Evolutionary conservation across 2,113 vertebrate genomes (phyloP).

Genomic region (Mormoops blainvillei): DNA sequence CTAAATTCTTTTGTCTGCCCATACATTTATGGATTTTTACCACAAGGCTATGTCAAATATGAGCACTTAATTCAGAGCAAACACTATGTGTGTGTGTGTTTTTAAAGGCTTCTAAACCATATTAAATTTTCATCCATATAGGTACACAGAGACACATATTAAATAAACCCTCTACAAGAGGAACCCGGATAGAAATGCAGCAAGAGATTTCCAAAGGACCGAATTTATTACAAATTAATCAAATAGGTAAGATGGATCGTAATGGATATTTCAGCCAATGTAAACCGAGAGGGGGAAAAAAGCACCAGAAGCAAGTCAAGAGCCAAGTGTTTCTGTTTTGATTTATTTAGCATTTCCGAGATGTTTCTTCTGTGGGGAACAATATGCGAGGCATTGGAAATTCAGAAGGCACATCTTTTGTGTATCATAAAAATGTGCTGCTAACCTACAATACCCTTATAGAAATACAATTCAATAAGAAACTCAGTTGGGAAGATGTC

Average conservation of each 20-base stretch:
- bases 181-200: constrained; percentile 63
- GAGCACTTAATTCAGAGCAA: constrained; percentile 45
- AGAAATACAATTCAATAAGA: constrained; percentile 91
- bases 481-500: constrained; percentile 89
- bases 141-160: constrained; percentile 75
- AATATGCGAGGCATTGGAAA: constrained; percentile 87
- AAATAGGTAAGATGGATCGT: constrained; percentile 74
- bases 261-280: constrained; percentile 76
- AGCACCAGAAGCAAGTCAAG: constrained; percentile 74
- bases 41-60: constrained; percentile 24
- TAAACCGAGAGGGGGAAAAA: constrained; percentile 71
- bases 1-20: constrained; percentile 57
- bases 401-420: constrained; percentile 89
- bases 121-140: constrained; percentile 71
- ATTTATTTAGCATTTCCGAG: constrained; percentile 89
- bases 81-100: constrained; percentile 47
- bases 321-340: constrained; percentile 84
- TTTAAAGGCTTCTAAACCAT: constrained; percentile 70
- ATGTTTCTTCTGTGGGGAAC: constrained; percentile 84
- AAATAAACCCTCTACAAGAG: constrained; percentile 66
- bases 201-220: constrained; percentile 65
- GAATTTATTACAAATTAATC: constrained; percentile 76
- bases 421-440: constrained; percentile 86
- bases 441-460: constrained; percentile 90
- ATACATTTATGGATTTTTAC: constrained; percentile 61